A percentile compares a stretch with the other conserved stretches of the same genome.
Evolutionary conservation across 2,888 invertebrate species (phyloP).

Genomic region (Apamea sordens): DNA sequence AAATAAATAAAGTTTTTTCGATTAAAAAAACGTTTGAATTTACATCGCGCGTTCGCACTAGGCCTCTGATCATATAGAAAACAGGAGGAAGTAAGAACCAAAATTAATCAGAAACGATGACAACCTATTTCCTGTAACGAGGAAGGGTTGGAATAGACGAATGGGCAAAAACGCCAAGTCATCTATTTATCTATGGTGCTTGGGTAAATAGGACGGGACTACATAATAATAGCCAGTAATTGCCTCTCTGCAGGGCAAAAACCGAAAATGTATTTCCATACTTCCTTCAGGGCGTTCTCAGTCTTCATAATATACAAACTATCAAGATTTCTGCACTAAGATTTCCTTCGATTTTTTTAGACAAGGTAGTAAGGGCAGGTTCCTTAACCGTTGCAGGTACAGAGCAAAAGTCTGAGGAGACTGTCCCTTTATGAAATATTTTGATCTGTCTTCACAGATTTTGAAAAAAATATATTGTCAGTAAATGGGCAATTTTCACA

Average conservation of each 20-base stretch:
- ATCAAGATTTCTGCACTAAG: not conserved
- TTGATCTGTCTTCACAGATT: not conserved
- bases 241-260: not conserved
- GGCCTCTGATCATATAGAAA: not conserved
- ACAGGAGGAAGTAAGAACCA: conserved; percentile 13
- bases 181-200: conserved; percentile 16
- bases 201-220: not conserved
- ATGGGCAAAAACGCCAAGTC: conserved; percentile 35
- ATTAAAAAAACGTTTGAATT: not conserved
- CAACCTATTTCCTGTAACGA: conserved; percentile 18
- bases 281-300: not conserved
- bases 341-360: not conserved
- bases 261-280: not conserved
- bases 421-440: not conserved
- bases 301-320: not conserved
- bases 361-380: not conserved
- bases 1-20: too few relatives aligned
- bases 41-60: not conserved
- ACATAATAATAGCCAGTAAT: not conserved
- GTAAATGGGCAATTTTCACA: not conserved
- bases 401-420: not conserved
- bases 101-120: conserved; percentile 46
- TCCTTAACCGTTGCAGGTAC: too few relatives aligned
- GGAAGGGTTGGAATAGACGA: conserved; percentile 13
- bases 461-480: not conserved